Conservation (phyloP, 2,888 invertebrate species). For the Spisula subtruncata region DNA sequence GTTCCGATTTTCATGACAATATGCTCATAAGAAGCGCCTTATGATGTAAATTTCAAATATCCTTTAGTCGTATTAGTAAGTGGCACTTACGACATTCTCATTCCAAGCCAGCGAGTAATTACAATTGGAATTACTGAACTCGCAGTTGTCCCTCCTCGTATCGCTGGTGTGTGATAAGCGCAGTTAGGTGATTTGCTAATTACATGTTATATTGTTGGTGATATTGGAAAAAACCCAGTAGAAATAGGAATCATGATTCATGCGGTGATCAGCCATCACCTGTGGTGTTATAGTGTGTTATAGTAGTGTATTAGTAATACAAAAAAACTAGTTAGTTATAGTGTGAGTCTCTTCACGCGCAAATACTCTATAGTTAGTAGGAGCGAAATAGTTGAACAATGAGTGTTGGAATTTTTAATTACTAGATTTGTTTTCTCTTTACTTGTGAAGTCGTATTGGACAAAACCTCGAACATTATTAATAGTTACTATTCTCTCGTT, state of each 20-base stretch:
- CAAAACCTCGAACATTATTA: too few relatives aligned
- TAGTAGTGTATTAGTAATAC: constrained; percentile 1
- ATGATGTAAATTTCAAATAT: too few relatives aligned
- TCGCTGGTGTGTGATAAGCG: background rate
- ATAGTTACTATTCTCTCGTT: background rate
- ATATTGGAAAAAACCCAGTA: constrained; percentile 9
- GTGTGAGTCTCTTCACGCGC: background rate
- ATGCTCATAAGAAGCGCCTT: too few relatives aligned
- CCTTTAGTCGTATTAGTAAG: too few relatives aligned
- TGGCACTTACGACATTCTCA: too few relatives aligned
- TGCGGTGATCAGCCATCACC: background rate
- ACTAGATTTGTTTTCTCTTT: too few relatives aligned
- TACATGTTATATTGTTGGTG: background rate
- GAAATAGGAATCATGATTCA: background rate
- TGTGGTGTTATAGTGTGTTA: background rate
- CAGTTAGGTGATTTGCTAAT: background rate
- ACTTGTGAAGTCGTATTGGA: too few relatives aligned
- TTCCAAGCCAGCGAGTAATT: too few relatives aligned
- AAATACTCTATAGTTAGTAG: background rate
- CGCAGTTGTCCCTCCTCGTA: too few relatives aligned
- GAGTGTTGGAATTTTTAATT: too few relatives aligned
- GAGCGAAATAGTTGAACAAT: background rate
- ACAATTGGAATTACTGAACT: too few relatives aligned
- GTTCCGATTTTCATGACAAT: too few relatives aligned
- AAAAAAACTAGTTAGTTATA: background rate